phyloP scores from a whole-genome alignment of 2,797 vertebrate species.

The Megaceryle alcyon region DNA sequence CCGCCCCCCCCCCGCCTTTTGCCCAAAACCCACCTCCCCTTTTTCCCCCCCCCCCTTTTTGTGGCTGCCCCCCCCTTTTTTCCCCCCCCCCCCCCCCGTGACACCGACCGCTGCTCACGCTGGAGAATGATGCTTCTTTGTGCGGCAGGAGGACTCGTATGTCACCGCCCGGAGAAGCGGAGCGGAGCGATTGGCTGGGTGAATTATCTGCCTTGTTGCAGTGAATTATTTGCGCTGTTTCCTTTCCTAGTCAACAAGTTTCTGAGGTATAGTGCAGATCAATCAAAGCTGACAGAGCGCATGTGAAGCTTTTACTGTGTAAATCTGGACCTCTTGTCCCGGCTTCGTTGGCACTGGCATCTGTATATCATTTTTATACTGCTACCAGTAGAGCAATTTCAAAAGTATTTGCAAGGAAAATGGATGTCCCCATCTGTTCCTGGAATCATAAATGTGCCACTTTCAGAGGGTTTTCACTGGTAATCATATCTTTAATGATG shows the following conservation, averaged over 20 bases:
- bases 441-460: slow-evolving; percentile 97
- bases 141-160: slow-evolving; percentile 81
- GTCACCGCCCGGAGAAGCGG: slow-evolving; percentile 85
- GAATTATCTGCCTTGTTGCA: slow-evolving; percentile 83
- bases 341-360: slow-evolving; percentile 84
- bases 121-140: slow-evolving; percentile 90
- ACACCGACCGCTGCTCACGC: slow-evolving; percentile 87
- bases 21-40: too few species aligned
- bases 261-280: slow-evolving; percentile 90
- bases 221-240: slow-evolving; percentile 93
- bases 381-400: slow-evolving; percentile 98
- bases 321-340: slow-evolving; percentile 93
- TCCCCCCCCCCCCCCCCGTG: slow-evolving; percentile 45
- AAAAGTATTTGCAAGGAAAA: slow-evolving; percentile 94
- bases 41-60: too few species aligned
- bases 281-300: slow-evolving; percentile 89
- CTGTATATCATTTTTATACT: slow-evolving; percentile 99
- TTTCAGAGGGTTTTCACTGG: slow-evolving; percentile 91
- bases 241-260: slow-evolving; percentile 89
- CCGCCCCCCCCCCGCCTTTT: too few species aligned
- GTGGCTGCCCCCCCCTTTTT: slow-evolving; percentile 68
- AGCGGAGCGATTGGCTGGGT: slow-evolving; percentile 80
- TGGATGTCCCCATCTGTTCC: slow-evolving; percentile 98
- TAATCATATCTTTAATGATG: slow-evolving; percentile 99
- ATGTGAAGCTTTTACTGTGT: slow-evolving; percentile 88